Base-by-base conservation (phyloP, 2,113 vertebrate genomes). In the Apteryx owenii region DNA sequence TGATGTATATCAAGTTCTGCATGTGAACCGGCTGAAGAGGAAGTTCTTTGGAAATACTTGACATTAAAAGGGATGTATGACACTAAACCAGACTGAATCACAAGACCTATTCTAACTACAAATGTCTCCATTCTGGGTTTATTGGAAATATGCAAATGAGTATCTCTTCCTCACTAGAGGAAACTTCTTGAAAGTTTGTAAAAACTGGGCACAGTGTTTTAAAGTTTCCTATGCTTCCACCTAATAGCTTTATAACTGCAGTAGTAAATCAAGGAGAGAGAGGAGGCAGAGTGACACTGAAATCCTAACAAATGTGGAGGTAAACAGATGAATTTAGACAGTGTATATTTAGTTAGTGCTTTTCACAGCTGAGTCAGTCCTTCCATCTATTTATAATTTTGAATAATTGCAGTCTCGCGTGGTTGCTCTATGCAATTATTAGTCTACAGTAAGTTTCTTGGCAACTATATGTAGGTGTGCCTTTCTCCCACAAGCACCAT, bases 11-110 rank as follows among this genome's bases (percentile, higher is more conserved):
- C 25, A 72, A 65, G 56, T 81, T 96, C 78, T 93, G 56, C 61
- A 33, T 58, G 25, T 77, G 71, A 96, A 56, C 23, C n/a, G 79
- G 23, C 44, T 83, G 25, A 94, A 90, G 72, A 90, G 93, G 97
- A 98, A 97, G 96, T 94, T 86, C 85, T 91, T 85, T 95, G 88
- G 93, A 96, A 96, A 96, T 88, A 82, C 48, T 77, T 96, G 81
- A 96, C 72, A 70, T 93, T 93, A 93, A 92, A 54, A 82, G 87
- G 70, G 38, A 29, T 76, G 71, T 82, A 26, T 95, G 94, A 90
- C 89, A 73, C 77, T 78, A 92, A 95, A 66, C 64, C 87, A 93
- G 76, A 25, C 89, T 91, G 91, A 94, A 76, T 94, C 93, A 96
- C 10, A 6, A 71, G 89, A 48, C 12, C 6, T 73, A 12, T 76